Base-by-base conservation (phyloP, 2,113 vertebrate genomes). In the Lethenteron camtschaticum region DNA sequence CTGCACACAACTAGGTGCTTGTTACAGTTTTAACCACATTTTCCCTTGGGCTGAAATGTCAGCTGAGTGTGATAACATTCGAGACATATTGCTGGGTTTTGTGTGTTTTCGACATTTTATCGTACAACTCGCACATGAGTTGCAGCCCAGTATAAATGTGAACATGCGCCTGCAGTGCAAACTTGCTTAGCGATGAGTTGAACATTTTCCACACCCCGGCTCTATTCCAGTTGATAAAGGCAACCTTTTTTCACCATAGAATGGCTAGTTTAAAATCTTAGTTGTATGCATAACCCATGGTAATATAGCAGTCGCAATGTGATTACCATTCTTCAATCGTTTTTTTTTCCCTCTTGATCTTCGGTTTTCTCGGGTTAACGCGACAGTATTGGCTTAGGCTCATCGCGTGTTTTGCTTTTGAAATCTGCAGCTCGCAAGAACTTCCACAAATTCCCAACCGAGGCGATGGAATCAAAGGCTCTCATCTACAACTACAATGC, bases 401-500 rank as follows among this genome's bases (percentile, higher is more conserved):
- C 13, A 16, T 12, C 13, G 68, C 57, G 14, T 14, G 6, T 56
- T 3, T 20, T 55, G 12, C 5, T 16, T 16, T 69, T 24, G 69
- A 13, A 18, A 12, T 69, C 41, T n/a, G 7, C 58, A 85, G 82
- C 80, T 70, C 79, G 81, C 73, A 83, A 60, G 75, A 85, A 80
- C 76, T 77, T 75, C 6, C 82, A 84, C 75, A 75, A 69, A 14
- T 84, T 83, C 70, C 71, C 74, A 71, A 74, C 69, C 68, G 74
- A 60, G 10, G 74, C 76, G 16, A 80, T 83, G 71, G 83, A 84
- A 68, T 75, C 57, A 2, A 72, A 71, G 1, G 75, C 78, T 0
- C 79, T 85, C 59, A 86, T 86, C 68, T 85, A 85, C 74, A 80
- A 74, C 72, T 78, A 81, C 73, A 76, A 69, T 3, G 81, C 82